Base-by-base conservation (phyloP, 2,888 invertebrate species). In the Alcis repandata region DNA sequence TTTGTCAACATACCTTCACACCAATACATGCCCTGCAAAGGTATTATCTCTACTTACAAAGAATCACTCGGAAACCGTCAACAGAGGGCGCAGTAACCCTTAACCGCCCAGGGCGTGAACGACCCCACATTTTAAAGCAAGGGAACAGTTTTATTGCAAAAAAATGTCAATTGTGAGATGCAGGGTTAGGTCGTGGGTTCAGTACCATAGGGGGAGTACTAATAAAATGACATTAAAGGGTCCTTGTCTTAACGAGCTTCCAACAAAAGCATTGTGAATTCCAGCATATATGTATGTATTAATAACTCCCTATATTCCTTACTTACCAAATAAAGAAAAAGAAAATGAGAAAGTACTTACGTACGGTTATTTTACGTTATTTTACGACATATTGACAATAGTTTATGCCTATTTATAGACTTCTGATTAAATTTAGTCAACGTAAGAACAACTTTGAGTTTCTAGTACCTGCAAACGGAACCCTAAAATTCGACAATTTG, bases 401-500 rank as follows among this genome's bases (percentile, higher is more conserved):
- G n/a, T n/a, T n/a, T n/a, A n/a, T n/a, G n/a, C n/a, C n/a, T n/a
- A n/a, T n/a, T n/a, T n/a, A n/a, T n/a, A n/a, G n/a, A n/a, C n/a
- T n/a, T n/a, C n/a, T n/a, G n/a, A n/a, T n/a, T n/a, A n/a, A n/a
- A n/a, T n/a, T n/a, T 40, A n/a, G 15, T n/a, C 3, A 38, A 38
- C 36, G 36, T 38, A 38, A 20, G 20, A 45, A 1, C 27, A 15
- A 8, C 0, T 20, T 46, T n/a, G 13, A 22, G 1, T 46, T 46
- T 22, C 6, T 48, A 1, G 9, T 15, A 41, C 15, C 10, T 19
- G 6, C 49, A 15, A n/a, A 13, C 17, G 17, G 59, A 56, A 33
- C 59, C 59, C 64, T 20, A 90, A 91, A 87, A 89, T 88, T 85
- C 87, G 81, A 85, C 91, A 91, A 90, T 92, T 92, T 91, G 83